Percentiles rank a stretch among this genome's conserved stretches.
Evolutionary conservation across 2,888 invertebrate genomes (phyloP).

Genomic region (Perithous albicinctus): DNA sequence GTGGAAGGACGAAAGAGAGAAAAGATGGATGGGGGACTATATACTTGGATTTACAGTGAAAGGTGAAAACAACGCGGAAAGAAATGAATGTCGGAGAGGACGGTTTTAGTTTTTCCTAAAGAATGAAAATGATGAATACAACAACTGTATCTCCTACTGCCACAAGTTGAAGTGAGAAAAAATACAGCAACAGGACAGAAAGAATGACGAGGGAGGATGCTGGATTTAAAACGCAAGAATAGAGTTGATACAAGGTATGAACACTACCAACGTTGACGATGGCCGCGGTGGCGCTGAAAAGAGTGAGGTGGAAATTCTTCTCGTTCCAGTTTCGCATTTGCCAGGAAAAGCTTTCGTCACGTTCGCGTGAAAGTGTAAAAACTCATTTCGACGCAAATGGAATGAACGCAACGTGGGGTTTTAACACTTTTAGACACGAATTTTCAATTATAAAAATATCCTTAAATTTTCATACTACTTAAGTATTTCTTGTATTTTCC

Average conservation of each 20-base stretch:
- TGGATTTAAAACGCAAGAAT: conserved; percentile 37
- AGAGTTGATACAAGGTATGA: conserved; percentile 25
- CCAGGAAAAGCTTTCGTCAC: conserved; percentile 33
- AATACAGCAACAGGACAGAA: conserved; percentile 29
- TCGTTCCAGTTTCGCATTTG: conserved; percentile 13
- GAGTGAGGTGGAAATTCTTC: conserved; percentile 28
- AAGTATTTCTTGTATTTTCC: not conserved
- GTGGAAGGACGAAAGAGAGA: not conserved
- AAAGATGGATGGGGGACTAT: not conserved
- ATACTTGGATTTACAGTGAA: not conserved
- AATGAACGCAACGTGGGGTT: conserved; percentile 12
- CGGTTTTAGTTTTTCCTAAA: not conserved
- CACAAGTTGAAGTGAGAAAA: not conserved
- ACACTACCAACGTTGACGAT: conserved; percentile 11
- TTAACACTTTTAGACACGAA: not conserved
- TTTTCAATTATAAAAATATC: not conserved
- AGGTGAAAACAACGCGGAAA: not conserved
- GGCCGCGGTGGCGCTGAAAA: conserved; percentile 25
- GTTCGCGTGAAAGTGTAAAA: conserved; percentile 24
- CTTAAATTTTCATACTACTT: not conserved
- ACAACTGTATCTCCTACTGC: not conserved
- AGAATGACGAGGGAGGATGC: conserved; percentile 36
- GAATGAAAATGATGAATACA: conserved; percentile 17
- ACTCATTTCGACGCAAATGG: conserved; percentile 23
- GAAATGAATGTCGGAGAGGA: not conserved